These are phyloP conservation scores for Lapara coniferarum DNA, from an alignment of 2,888 invertebrate species.

Conservation along the genomic window DNA sequence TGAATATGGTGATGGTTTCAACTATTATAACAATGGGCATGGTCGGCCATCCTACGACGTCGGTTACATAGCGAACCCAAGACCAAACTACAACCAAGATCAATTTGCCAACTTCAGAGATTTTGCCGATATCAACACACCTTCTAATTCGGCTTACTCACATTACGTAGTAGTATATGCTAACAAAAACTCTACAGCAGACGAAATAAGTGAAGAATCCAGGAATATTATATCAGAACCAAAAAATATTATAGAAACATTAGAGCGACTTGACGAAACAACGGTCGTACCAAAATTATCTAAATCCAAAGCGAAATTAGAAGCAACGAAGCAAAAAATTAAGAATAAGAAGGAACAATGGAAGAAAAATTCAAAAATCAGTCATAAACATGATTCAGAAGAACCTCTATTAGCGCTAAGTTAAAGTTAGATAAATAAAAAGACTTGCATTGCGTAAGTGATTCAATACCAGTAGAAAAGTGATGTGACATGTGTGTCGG, in stretches of 20 bases:
- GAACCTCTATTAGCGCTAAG: constrained; percentile 88
- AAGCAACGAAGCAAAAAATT: constrained; percentile 75
- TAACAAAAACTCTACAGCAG: constrained; percentile 88
- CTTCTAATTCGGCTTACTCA: constrained; percentile 90
- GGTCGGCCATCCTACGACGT: constrained; percentile 86
- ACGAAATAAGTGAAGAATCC: constrained; percentile 77
- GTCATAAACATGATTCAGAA: constrained; percentile 79
- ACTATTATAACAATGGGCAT: constrained; percentile 87
- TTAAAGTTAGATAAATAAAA: constrained; percentile 77
- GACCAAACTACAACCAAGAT: constrained; percentile 90
- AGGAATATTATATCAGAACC: constrained; percentile 81
- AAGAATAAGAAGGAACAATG: constrained; percentile 73
- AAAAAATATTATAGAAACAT: constrained; percentile 93
- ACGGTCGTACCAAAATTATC: constrained; percentile 78
- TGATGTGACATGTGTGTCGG: constrained; percentile 51
- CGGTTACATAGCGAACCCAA: constrained; percentile 86
- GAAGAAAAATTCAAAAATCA: constrained; percentile 70
- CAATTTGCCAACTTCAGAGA: constrained; percentile 95
- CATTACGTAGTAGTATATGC: constrained; percentile 93
- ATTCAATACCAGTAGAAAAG: constrained; percentile 57
- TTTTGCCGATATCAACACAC: constrained; percentile 94
- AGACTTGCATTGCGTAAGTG: constrained; percentile 77
- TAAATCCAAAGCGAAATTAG: constrained; percentile 87
- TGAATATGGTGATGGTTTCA: constrained; percentile 83
- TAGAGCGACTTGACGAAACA: constrained; percentile 87